Base-by-base conservation (phyloP, 2,113 vertebrate genomes). In the Python bivittatus region DNA sequence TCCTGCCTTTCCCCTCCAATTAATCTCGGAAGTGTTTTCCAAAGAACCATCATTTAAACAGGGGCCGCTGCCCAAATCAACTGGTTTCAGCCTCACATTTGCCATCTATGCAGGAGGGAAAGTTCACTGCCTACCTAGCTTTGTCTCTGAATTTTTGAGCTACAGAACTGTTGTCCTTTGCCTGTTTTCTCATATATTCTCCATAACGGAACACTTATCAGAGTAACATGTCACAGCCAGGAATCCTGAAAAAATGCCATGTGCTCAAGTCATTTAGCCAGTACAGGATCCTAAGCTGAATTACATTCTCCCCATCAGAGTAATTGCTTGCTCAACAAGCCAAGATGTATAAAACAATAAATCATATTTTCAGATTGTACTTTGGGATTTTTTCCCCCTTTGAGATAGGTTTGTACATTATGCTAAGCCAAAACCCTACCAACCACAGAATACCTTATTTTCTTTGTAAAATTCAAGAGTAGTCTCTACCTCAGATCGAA, bases 1-100 rank as follows among this genome's bases (percentile, higher is more conserved):
- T 91, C 91, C 22, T 54, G 53, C 89, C 89, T 91, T 60, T 91
- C 85, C 90, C 52, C 20, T 92, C 86, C 91, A 60, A 90, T 96
- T 86, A 93, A 92, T 93, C 93, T 15, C 93, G 42, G 0, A 0
- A 0, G 0, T 0, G 0, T 17, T 92, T 93, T 48, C 29, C 0
- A 53, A 8, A 91, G 85, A 54, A 33, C 93, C 93, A 89, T 68
- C 86, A 33, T 90, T 95, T 89, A 29, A 12, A 29, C 84, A 89
- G 91, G 93, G 79, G 92, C 42, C 83, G 92, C 87, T 58, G 91
- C 84, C 4, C 7, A 8, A 89, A 4, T 60, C 72, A 57, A 0
- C 0, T 44, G 17, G 17, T 84, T 33, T 84, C 48, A 83, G 68
- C 20, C 57, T 83, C 90, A 15, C 29, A 0, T 3, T 79, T 1